A percentile compares a stretch with the other conserved stretches of the same genome.
Evolutionary conservation across 2,888 invertebrate genomes (phyloP).

Genomic region (Hesperia comma): DNA sequence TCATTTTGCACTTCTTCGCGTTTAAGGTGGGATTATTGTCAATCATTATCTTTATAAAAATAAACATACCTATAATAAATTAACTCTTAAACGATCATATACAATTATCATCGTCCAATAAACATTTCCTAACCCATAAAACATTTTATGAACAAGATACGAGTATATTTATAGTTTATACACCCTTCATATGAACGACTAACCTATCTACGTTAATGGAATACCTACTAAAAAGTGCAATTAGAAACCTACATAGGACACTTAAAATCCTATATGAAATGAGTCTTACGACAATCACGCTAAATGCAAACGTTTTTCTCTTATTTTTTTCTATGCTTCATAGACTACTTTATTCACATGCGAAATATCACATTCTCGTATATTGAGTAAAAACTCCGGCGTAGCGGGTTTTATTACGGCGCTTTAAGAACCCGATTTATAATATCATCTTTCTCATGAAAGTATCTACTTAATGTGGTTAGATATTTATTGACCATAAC

Average conservation of each 20-base stretch:
- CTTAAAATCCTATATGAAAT: not conserved
- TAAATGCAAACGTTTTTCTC: not conserved
- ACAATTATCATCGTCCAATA: too few species aligned
- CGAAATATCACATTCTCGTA: constrained; percentile 14
- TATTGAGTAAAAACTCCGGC: constrained; percentile 21
- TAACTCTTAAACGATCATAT: too few species aligned
- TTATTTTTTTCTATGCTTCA: not conserved
- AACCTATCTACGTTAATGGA: too few species aligned
- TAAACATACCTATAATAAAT: too few species aligned
- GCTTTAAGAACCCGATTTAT: constrained; percentile 38
- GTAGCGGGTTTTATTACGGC: constrained; percentile 26
- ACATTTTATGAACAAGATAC: too few species aligned
- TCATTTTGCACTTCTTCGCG: too few species aligned
- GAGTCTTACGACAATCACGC: not conserved
- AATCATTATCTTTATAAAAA: too few species aligned
- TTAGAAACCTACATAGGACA: not conserved
- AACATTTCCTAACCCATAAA: too few species aligned
- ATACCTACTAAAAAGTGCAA: not conserved
- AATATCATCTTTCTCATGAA: constrained; percentile 39
- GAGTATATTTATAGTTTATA: too few species aligned
- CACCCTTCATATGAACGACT: too few species aligned
- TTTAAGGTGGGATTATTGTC: too few species aligned
- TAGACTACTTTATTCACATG: constrained; percentile 5
- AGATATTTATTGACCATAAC: constrained; percentile 60
- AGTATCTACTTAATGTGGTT: constrained; percentile 47